These are phyloP conservation scores for Cololabis saira DNA, from an alignment of 2,113 vertebrate species.

Conservation along the genomic window DNA sequence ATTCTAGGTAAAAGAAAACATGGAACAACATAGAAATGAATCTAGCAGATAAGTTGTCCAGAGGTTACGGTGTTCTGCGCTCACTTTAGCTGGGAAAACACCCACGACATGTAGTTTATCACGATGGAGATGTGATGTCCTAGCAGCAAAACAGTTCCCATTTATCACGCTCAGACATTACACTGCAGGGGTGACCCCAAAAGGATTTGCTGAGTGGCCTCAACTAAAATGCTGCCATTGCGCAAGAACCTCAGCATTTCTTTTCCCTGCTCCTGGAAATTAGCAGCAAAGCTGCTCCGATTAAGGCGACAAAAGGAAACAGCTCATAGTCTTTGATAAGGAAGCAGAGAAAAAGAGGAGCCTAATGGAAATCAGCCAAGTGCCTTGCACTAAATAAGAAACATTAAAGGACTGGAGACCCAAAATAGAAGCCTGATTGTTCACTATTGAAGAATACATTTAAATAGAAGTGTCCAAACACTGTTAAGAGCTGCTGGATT, in stretches of 20 bases:
- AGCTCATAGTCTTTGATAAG: neutral
- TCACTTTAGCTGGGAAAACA: neutral
- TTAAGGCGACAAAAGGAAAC: slow-evolving; percentile 12
- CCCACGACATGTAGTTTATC: neutral
- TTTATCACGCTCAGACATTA: slow-evolving; percentile 5
- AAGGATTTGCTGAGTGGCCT: slow-evolving; percentile 10
- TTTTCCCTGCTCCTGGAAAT: slow-evolving; percentile 18
- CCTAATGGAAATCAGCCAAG: neutral
- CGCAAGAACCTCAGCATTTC: slow-evolving; percentile 1
- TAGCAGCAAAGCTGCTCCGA: slow-evolving; percentile 3
- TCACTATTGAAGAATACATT: neutral
- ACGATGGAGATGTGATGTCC: neutral
- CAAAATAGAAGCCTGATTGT: neutral
- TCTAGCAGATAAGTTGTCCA: too few species aligned
- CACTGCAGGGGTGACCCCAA: slow-evolving; percentile 11
- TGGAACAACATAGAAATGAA: neutral
- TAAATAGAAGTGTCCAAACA: neutral
- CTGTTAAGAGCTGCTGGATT: too few species aligned
- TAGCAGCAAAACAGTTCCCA: slow-evolving; percentile 3
- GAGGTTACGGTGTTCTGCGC: neutral
- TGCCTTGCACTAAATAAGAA: neutral
- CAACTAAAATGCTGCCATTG: slow-evolving; percentile 27
- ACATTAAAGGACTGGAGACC: neutral
- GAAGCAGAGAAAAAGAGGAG: neutral
- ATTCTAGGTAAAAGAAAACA: neutral